phyloP scores from a whole-genome alignment of 2,888 invertebrate genomes.

The Halictus ligatus region DNA sequence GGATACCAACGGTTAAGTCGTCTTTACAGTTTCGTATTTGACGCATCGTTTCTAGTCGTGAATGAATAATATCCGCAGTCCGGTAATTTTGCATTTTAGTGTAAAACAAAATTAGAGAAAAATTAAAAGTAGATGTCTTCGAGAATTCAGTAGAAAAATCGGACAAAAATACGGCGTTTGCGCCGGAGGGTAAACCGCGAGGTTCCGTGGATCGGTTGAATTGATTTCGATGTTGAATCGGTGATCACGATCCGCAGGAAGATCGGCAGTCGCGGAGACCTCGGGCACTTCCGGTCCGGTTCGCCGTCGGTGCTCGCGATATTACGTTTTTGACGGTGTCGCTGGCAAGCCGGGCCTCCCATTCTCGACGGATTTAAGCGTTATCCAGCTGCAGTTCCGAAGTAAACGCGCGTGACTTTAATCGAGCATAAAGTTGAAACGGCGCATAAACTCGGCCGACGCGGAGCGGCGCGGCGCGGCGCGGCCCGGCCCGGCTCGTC shows the following conservation, averaged over 20 bases:
- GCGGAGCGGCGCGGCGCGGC: conserved; percentile 16
- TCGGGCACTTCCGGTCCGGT: conserved; percentile 4
- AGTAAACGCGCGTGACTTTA: conserved; percentile 69
- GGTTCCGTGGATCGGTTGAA: conserved; percentile 16
- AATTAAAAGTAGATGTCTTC: too few species aligned
- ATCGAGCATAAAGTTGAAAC: conserved; percentile 74
- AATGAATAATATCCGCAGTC: too few species aligned
- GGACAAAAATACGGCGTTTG: background rate
- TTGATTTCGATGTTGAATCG: conserved; percentile 24
- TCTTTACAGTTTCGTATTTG: too few species aligned
- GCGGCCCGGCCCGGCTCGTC: background rate
- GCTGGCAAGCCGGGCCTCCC: conserved; percentile 24
- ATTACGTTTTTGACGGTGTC: conserved; percentile 38
- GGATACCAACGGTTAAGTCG: too few species aligned
- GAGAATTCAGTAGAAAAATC: background rate
- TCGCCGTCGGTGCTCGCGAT: conserved; percentile 18
- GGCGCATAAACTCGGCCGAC: conserved; percentile 67
- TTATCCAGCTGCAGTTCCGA: conserved; percentile 66
- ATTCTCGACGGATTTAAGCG: conserved; percentile 63
- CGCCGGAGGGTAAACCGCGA: background rate
- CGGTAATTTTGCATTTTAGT: too few species aligned
- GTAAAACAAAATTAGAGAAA: too few species aligned
- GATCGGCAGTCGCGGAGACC: conserved; percentile 2
- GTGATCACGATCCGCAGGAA: conserved; percentile 9
- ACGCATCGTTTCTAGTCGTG: too few species aligned